These are phyloP conservation scores for Odiellus spinosus DNA, from an alignment of 2,888 invertebrate genomes.

Conservation along the genomic window DNA sequence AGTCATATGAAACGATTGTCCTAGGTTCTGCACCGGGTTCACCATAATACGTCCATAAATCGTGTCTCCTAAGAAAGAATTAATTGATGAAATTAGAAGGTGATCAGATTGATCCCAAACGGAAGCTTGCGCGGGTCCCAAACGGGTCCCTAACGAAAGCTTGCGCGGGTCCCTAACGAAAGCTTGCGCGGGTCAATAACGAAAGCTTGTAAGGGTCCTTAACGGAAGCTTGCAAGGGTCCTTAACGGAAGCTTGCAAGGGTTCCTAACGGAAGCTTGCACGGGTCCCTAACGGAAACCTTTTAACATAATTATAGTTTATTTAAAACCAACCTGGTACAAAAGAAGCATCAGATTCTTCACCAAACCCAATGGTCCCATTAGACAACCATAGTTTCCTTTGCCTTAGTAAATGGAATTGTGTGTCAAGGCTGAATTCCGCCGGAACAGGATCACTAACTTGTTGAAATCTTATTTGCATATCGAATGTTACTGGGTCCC, in stretches of 20 bases:
- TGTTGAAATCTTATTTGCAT: conserved; percentile 31
- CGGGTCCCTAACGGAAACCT: no score
- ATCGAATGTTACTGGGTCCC: conserved; percentile 26
- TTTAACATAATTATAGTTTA: no score
- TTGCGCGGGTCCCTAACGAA: no score
- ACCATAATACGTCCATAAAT: conserved; percentile 30
- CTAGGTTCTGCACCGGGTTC: conserved; percentile 27
- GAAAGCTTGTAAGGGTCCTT: no score
- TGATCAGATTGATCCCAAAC: no score
- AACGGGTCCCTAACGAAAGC: no score
- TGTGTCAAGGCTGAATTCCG: conserved; percentile 28
- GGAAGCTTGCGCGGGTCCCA: no score
- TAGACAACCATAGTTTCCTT: conserved; percentile 26
- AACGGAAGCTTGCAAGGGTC: no score
- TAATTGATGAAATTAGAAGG: no score
- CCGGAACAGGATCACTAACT: conserved; percentile 30
- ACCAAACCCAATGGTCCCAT: conserved; percentile 21
- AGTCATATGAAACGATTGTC: conserved; percentile 25
- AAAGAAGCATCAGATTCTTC: conserved; percentile 25
- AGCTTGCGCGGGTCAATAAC: no score
- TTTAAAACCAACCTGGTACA: conserved; percentile 23
- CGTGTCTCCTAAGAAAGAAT: conserved; percentile 24
- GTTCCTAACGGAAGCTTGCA: no score
- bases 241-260: no score
- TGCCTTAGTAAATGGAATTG: conserved; percentile 27